A percentile compares a stretch with the other conserved stretches of the same genome.
phyloP scores from a whole-genome alignment of 2,797 vertebrate genomes.

The Ambastaia sidthimunki region DNA sequence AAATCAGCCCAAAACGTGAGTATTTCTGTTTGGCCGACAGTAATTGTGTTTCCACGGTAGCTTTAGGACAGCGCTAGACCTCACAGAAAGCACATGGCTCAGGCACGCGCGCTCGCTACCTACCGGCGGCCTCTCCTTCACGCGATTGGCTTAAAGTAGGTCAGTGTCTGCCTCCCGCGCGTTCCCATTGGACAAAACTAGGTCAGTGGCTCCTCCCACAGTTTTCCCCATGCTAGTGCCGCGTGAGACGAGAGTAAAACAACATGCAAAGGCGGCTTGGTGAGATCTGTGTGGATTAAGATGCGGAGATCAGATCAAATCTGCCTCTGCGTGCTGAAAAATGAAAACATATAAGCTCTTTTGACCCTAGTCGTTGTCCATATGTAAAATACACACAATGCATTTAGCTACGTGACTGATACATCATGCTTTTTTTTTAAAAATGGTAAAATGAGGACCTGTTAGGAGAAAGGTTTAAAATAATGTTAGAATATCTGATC shows the following conservation, averaged over 20 bases:
- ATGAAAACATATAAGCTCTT: slow-evolving; percentile 30
- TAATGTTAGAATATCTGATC: background rate
- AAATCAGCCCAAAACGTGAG: slow-evolving; percentile 56
- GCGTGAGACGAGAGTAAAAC: slow-evolving; percentile 72
- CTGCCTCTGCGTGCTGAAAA: slow-evolving; percentile 44
- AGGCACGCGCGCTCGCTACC: slow-evolving; percentile 76
- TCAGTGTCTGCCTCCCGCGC: slow-evolving; percentile 77
- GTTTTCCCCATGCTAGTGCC: slow-evolving; percentile 74
- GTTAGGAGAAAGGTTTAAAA: background rate
- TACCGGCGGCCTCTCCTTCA: slow-evolving; percentile 65
- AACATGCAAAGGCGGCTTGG: slow-evolving; percentile 46
- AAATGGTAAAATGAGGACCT: background rate
- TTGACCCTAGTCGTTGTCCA: background rate
- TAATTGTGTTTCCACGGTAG: slow-evolving; percentile 47
- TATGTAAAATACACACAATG: background rate
- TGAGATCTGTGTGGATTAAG: slow-evolving; percentile 64
- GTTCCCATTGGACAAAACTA: slow-evolving; percentile 85
- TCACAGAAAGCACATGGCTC: slow-evolving; percentile 74
- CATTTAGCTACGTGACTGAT: background rate
- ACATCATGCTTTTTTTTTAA: background rate
- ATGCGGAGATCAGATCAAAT: slow-evolving; percentile 53
- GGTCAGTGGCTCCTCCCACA: slow-evolving; percentile 86
- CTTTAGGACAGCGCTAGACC: slow-evolving; percentile 56
- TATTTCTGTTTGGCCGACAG: slow-evolving; percentile 43
- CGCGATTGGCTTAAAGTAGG: slow-evolving; percentile 82